Evolutionary conservation across 2,888 invertebrate species (phyloP), one percentile per base, ranked within the genome.

Genomic region (Amblyteles armatorius): DNA sequence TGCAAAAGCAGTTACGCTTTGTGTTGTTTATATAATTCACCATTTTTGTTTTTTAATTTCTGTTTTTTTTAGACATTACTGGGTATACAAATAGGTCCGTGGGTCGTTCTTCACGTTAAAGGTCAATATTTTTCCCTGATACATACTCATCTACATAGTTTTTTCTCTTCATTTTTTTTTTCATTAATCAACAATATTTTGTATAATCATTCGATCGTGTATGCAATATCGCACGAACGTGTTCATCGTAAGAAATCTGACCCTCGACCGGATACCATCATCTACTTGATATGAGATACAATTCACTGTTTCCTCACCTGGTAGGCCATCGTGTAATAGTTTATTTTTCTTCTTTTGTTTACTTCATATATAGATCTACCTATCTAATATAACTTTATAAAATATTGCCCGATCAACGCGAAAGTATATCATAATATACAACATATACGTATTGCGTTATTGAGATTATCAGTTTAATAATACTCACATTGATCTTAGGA

Each of bases 311-410:
- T 81, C 68, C 69, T 74, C 73, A 48, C 72, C 55, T 65, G 40
- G 40, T 78, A 81, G 81, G 81, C 74, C 84, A 81, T 74, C 79
- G 65, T 69, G 33, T 84, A 65, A 36, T 68, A 16, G 36, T 16
- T 73, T 74, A 71, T 22, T 33, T 33, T 33, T n/a, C 55, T 65
- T 67, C 79, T 57, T 73, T 33, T 68, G 33, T 78, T 33, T 86
- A 79, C 36, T 65, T 68, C 57, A 80, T 84, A 48, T 85, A 81
- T 86, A 82, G 63, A 82, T 83, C 74, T 83, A 81, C 65, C 88
- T 90, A 89, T 86, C 86, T 88, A 90, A 88, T 90, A 90, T 88
- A 85, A 90, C 81, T 84, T 90, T 90, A 91, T 88, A 89, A 92
- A 91, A 90, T 87, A 86, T 88, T 87, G 87, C 85, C 85, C 78